These are phyloP conservation scores for Festucalex cinctus DNA, from an alignment of 2,113 vertebrate species.

Conservation along the genomic window DNA sequence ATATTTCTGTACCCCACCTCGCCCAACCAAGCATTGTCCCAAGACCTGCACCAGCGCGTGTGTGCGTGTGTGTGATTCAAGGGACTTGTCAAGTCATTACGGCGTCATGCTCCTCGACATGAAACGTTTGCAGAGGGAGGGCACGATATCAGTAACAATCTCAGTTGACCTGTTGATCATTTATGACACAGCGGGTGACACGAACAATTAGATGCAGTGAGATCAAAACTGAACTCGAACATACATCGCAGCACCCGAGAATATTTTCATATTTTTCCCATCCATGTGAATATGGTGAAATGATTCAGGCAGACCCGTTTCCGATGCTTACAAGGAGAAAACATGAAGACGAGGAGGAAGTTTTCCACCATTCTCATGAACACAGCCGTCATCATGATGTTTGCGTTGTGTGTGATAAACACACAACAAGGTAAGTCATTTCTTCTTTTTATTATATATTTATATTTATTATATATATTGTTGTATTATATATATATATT, in stretches of 20 bases:
- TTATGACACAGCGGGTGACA: conserved; percentile 27
- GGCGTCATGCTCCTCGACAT: neutral
- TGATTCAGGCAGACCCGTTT: neutral
- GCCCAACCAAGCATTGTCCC: neutral
- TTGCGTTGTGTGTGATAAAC: conserved; percentile 6
- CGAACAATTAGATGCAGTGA: conserved; percentile 6
- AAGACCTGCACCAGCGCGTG: neutral
- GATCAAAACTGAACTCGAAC: conserved; percentile 1
- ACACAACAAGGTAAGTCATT: conserved; percentile 36
- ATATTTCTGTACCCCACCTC: conserved; percentile 1
- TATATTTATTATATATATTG: no score
- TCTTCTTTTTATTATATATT: neutral
- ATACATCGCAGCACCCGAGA: neutral
- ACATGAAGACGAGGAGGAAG: conserved; percentile 33
- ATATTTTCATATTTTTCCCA: neutral
- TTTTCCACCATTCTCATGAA: conserved; percentile 15
- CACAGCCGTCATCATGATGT: conserved; percentile 9
- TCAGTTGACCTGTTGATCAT: conserved; percentile 30
- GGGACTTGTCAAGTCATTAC: neutral
- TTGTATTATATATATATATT: no score
- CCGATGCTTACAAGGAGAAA: conserved; percentile 1
- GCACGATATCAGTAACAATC: conserved; percentile 7
- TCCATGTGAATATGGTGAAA: neutral
- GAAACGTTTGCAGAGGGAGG: conserved; percentile 44
- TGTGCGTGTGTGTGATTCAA: conserved; percentile 3